phyloP scores from a whole-genome alignment of 2,888 invertebrate species.

The Coenonympha glycerion region DNA sequence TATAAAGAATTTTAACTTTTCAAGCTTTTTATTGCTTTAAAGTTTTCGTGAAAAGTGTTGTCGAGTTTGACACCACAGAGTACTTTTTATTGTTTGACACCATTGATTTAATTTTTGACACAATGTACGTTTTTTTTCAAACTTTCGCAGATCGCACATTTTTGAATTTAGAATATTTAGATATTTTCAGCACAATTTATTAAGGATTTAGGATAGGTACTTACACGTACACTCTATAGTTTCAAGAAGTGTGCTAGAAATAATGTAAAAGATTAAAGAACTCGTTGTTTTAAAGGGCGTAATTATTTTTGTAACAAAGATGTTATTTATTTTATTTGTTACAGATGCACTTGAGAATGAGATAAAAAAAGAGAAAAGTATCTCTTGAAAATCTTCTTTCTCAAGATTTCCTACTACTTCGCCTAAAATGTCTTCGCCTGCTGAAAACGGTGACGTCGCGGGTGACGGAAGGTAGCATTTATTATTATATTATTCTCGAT shows the following conservation, averaged over 20 bases:
- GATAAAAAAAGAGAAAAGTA: constrained; percentile 26
- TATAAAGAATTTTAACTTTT: no score
- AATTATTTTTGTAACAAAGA: no score
- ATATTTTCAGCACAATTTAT: no score
- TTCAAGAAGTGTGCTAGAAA: no score
- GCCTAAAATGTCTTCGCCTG: constrained; percentile 58
- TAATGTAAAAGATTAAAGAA: no score
- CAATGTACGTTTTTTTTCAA: neutral
- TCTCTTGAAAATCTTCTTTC: constrained; percentile 7
- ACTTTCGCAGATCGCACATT: neutral
- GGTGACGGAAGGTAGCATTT: constrained; percentile 55
- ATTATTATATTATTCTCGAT: neutral
- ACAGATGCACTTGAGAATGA: constrained; percentile 53
- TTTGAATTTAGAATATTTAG: neutral
- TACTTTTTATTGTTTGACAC: no score
- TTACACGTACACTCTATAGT: no score
- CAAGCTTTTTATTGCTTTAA: no score
- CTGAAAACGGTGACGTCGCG: constrained; percentile 52
- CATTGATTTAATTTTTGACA: no score
- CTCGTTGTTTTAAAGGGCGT: no score
- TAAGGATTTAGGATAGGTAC: no score
- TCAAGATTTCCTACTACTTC: constrained; percentile 15
- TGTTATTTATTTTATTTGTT: constrained; percentile 30
- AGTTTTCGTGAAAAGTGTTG: neutral
- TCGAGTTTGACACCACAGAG: no score